Conservation (phyloP, 30 jellyfish, hydroid and myxozoan genomes). For the Hydra vulgaris region DNA sequence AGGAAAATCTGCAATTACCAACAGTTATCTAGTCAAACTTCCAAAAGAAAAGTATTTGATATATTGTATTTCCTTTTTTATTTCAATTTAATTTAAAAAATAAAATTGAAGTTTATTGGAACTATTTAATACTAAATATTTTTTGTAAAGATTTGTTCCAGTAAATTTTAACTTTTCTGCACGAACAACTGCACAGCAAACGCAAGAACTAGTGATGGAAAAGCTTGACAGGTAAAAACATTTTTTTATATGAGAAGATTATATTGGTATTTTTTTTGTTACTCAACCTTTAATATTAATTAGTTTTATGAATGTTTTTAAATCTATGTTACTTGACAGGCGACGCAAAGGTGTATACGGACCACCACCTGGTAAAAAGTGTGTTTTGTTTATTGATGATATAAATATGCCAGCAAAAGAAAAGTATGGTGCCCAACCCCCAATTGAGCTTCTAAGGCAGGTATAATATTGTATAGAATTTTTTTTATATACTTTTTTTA, state of each 20-base stretch:
- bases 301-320: too few relatives aligned
- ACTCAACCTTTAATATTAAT: too few relatives aligned
- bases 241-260: neutral
- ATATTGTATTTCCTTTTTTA: neutral
- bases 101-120: neutral
- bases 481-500: neutral
- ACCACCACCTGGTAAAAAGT: conserved; percentile 98
- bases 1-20: conserved; percentile 95
- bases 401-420: conserved; percentile 98
- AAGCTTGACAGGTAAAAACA: conserved; percentile 71
- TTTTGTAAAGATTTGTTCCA: conserved; percentile 65
- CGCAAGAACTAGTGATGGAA: conserved; percentile 93
- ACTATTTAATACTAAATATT: too few relatives aligned
- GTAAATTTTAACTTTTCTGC: conserved; percentile 93
- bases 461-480: conserved; percentile 3
- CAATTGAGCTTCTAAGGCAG: conserved; percentile 85
- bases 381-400: conserved; percentile 91
- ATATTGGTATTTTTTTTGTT: too few relatives aligned
- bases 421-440: conserved; percentile 98
- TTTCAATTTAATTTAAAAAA: neutral
- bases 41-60: conserved; percentile 75
- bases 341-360: conserved; percentile 97
- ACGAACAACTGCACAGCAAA: conserved; percentile 96
- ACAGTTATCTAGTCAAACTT: conserved; percentile 54
- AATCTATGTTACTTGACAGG: conserved; percentile 29